Base-by-base conservation (phyloP, 1,140 invertebrate species). In the Oreohelix idahoensis region DNA sequence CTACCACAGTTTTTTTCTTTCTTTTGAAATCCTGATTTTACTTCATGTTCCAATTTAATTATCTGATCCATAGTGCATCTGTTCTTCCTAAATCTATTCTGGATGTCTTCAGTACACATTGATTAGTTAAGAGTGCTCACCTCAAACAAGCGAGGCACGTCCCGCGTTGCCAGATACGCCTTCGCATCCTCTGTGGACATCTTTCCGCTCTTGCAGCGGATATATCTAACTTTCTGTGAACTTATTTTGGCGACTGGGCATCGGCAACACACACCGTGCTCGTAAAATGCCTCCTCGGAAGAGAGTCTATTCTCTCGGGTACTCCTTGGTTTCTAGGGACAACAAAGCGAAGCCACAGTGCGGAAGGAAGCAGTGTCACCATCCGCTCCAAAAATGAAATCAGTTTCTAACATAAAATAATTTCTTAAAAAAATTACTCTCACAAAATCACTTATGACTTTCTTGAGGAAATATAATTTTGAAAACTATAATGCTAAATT, bases 131-230 rank as follows among this genome's bases (percentile, higher is more conserved):
- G n/a, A n/a, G n/a, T 77, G 76, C 87, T 88, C 86, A 92, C 92
- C 88, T 93, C 92, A 88, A 93, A 93, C 49, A 93, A 87, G 78
- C 90, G 89, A 76, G 92, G 92, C 38, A 93, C 90, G 79, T 92
- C 88, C 83, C 91, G 86, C 79, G 88, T 89, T 51, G 92, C 86
- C 38, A 93, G 86, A 84, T 93, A 93, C 20, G 88, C 84, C 84
- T 93, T 93, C 26, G 92, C 92, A 88, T 93, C 92, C 79, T 91
- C 89, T 53, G 89, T 90, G 73, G 89, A 90, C 90, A 92, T 91
- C 69, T 91, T 91, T 85, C 90, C 90, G 87, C 87, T 89, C 82
- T 84, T 84, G 83, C 88, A 89, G 86, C 89, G 87, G 88, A 91
- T 87, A 81, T 85, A 89, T 29, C 85, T 85, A 32, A 85, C 81